Percentiles rank a stretch among this genome's conserved stretches.
These are phyloP conservation scores for Tragelaphus strepsiceros DNA, from an alignment of 2,113 vertebrate genomes.

Conservation along the genomic window DNA sequence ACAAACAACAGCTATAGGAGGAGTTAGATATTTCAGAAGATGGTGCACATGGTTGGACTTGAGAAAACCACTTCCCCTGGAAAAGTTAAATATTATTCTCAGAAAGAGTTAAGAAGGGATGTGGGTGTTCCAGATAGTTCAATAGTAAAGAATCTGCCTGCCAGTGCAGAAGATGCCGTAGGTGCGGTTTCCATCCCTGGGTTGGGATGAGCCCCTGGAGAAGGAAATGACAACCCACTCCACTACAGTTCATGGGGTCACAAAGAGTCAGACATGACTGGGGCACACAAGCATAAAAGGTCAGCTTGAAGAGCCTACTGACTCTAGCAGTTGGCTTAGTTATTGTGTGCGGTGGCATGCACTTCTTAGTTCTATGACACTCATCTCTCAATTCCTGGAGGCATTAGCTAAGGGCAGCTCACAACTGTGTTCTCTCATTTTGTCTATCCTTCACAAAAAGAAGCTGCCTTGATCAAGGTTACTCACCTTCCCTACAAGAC, in stretches of 20 bases:
- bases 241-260: neutral
- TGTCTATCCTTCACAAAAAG: neutral
- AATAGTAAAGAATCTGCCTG: neutral
- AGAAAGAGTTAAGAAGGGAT: neutral
- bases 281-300: neutral
- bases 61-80: neutral
- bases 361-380: neutral
- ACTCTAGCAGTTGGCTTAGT: neutral
- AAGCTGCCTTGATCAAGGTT: neutral
- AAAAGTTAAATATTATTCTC: neutral
- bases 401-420: neutral
- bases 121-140: neutral
- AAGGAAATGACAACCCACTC: neutral
- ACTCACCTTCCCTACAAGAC: neutral
- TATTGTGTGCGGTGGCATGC: fast-evolving
- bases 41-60: neutral
- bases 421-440: neutral
- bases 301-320: neutral
- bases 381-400: neutral
- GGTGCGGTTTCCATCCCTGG: neutral
- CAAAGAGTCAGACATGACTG: neutral
- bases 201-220: neutral
- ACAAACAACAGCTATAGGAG: neutral
- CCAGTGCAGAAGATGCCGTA: neutral
- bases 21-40: neutral